Conservation (phyloP, 35 echinoderm and acorn worm species). For the Heliocidaris erythrogramma region DNA sequence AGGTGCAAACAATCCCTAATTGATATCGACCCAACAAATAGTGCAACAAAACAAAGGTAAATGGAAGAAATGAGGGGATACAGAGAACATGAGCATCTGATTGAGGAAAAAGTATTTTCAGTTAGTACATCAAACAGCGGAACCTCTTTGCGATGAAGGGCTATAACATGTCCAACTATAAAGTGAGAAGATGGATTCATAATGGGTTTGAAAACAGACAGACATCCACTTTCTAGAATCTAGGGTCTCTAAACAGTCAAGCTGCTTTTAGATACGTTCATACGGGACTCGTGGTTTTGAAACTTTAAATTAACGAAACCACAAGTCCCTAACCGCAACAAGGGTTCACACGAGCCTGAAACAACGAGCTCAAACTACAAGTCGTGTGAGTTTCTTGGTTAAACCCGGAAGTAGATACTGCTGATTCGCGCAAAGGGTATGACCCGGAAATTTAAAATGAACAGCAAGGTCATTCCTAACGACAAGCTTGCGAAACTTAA, state of each 20-base stretch:
- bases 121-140: background rate
- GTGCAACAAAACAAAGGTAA: background rate
- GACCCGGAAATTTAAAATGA: no score
- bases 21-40: background rate
- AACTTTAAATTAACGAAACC: no score
- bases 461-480: no score
- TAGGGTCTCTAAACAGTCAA: background rate
- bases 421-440: no score
- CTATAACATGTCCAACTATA: background rate
- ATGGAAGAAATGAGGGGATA: background rate
- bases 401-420: no score
- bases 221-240: background rate
- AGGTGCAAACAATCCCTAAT: background rate
- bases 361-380: no score
- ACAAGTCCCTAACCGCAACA: no score
- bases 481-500: no score
- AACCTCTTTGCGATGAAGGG: background rate
- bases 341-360: no score
- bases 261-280: no score
- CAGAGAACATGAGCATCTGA: background rate
- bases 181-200: background rate
- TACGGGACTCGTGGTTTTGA: no score
- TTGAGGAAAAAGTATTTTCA: background rate
- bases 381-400: no score
- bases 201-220: constrained; percentile 11